Evolutionary conservation across 2,113 vertebrate species (phyloP).

Genomic region (Saguinus imperator): DNA sequence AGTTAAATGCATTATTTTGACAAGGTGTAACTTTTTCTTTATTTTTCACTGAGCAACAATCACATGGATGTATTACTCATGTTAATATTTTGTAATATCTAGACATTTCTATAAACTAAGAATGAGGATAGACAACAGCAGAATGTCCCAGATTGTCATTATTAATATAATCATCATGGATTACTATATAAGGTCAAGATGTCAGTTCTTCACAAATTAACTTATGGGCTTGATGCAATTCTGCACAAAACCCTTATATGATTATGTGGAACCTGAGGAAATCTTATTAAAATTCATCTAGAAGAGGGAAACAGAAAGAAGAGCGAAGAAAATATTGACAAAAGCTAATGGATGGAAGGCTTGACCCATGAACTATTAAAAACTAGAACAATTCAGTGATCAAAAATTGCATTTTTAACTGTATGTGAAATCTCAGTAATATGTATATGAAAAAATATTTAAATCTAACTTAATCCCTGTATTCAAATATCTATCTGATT

Average conservation of each 20-base stretch:
- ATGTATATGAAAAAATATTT: constrained; percentile 4
- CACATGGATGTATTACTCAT: background rate
- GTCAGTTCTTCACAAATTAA: constrained; percentile 15
- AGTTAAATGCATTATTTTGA: constrained; percentile 37
- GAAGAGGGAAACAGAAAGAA: background rate
- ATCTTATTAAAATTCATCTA: background rate
- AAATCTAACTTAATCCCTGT: background rate
- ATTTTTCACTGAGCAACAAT: background rate
- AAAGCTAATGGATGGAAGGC: background rate
- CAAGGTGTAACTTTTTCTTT: background rate
- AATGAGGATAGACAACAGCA: background rate
- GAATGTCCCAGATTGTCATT: background rate
- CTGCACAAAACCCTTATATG: background rate
- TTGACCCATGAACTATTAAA: background rate
- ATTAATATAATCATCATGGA: background rate
- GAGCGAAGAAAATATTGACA: background rate
- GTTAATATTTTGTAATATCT: background rate
- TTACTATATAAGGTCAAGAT: background rate
- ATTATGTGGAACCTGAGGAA: background rate
- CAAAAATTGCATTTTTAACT: background rate
- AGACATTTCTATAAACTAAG: background rate
- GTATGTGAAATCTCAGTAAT: background rate
- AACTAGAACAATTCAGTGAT: background rate
- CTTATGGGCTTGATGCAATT: background rate
- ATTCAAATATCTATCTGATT: background rate